Evolutionary conservation across 1,140 invertebrate species (phyloP).

Genomic region (Megathymus violae): DNA sequence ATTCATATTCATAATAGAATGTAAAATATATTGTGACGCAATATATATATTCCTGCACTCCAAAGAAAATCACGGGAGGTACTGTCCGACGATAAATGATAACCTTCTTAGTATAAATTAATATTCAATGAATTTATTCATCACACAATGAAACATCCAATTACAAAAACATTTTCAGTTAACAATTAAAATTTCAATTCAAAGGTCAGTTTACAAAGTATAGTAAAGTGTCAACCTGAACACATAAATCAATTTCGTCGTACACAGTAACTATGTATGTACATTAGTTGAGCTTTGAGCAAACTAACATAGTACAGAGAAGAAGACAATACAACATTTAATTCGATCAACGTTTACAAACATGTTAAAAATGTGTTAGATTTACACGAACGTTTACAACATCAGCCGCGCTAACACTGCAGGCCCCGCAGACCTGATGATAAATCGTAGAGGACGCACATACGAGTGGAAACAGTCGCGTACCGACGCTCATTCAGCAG

Average conservation of each 20-base stretch:
- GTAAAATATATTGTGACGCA: no score
- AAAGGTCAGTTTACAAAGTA: no score
- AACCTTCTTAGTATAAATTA: not conserved
- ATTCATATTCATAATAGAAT: no score
- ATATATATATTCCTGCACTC: no score
- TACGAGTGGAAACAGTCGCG: slow-evolving; percentile 46
- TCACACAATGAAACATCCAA: slow-evolving; percentile 18
- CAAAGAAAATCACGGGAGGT: no score
- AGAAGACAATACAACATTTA: no score
- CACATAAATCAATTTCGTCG: no score
- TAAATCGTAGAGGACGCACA: slow-evolving; percentile 28
- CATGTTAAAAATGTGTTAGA: slow-evolving; percentile 38
- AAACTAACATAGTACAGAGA: slow-evolving; percentile 1
- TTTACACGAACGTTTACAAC: slow-evolving; percentile 38
- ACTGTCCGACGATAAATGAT: no score
- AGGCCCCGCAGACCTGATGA: slow-evolving; percentile 11
- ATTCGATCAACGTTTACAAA: slow-evolving; percentile 43
- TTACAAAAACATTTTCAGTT: slow-evolving; percentile 52
- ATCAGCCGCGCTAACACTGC: slow-evolving; percentile 24
- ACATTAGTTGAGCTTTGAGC: slow-evolving; percentile 21
- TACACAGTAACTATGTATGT: no score
- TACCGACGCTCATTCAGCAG: slow-evolving; percentile 35
- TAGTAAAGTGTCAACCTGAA: no score
- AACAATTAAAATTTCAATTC: slow-evolving; percentile 45
- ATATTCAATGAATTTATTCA: slow-evolving; percentile 3